Percentiles rank a stretch among this genome's conserved stretches.
These are phyloP conservation scores for Brachionichthys hirsutus DNA, from an alignment of 2,113 vertebrate species.

Conservation along the genomic window DNA sequence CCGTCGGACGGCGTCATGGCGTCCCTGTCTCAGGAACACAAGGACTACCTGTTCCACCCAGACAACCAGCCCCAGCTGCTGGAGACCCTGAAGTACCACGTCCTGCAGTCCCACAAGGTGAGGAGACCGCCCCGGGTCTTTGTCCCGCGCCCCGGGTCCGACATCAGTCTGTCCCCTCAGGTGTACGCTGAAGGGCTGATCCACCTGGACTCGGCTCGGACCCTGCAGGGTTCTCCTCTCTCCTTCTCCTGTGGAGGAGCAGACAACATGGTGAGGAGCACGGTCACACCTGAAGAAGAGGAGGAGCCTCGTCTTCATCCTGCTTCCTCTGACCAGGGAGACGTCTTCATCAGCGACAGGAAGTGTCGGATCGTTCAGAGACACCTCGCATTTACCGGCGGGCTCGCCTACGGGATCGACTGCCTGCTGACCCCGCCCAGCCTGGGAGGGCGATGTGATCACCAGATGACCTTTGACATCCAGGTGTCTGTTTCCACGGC, in stretches of 20 bases:
- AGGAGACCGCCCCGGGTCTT: background rate
- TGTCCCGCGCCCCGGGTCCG: too few species aligned
- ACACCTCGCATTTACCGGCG: constrained; percentile 81
- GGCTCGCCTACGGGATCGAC: constrained; percentile 88
- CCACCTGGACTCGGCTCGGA: constrained; percentile 70
- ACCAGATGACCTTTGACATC: constrained; percentile 68
- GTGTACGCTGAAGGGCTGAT: constrained; percentile 74
- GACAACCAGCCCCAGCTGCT: constrained; percentile 80
- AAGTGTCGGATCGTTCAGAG: constrained; percentile 84
- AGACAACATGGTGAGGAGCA: constrained; percentile 77
- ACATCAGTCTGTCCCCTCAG: constrained; percentile 36
- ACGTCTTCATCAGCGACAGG: constrained; percentile 82
- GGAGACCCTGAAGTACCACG: constrained; percentile 88
- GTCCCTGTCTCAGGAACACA: constrained; percentile 80
- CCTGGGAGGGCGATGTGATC: constrained; percentile 88
- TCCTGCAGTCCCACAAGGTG: constrained; percentile 83
- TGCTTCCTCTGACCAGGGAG: constrained; percentile 73
- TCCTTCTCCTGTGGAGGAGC: constrained; percentile 80
- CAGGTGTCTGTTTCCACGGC: constrained; percentile 59
- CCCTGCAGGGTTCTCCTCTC: constrained; percentile 86
- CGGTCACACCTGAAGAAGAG: background rate
- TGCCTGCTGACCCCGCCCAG: constrained; percentile 87
- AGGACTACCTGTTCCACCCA: constrained; percentile 83
- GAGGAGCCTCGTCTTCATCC: background rate
- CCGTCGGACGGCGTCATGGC: constrained; percentile 83